Percentiles rank a stretch among this genome's conserved stretches.
phyloP scores from a whole-genome alignment of 2,113 vertebrate species.

The Tetrao urogallus region DNA sequence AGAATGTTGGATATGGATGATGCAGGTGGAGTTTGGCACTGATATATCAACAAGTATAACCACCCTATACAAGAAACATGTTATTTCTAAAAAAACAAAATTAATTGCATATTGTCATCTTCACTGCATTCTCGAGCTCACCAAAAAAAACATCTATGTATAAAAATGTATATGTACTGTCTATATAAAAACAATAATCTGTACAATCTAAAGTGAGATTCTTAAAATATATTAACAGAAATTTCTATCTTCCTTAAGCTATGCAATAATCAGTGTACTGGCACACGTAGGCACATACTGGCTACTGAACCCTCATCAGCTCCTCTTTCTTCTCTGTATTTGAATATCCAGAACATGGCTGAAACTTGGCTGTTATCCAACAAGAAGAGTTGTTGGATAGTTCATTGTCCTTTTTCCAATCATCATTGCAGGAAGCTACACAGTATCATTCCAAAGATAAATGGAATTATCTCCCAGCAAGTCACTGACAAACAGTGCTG shows the following conservation, averaged over 20 bases:
- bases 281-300: background rate
- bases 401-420: background rate
- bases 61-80: slow-evolving; percentile 74
- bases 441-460: background rate
- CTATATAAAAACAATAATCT: accelerated
- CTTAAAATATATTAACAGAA: background rate
- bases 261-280: background rate
- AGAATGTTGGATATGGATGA: slow-evolving; percentile 82
- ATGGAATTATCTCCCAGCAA: background rate
- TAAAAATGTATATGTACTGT: background rate
- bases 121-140: slow-evolving; percentile 35
- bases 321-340: background rate
- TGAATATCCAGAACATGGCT: background rate
- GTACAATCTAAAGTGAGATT: background rate
- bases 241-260: background rate
- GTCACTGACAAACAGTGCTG: background rate
- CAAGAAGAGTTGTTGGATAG: background rate
- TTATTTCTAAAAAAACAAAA: background rate
- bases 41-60: slow-evolving; percentile 84
- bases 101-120: slow-evolving; percentile 29
- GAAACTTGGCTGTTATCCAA: background rate
- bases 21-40: slow-evolving; percentile 67
- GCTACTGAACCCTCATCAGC: background rate
- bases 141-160: background rate
- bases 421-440: background rate